Evolutionary conservation across 2,113 vertebrate species (phyloP).

Genomic region (Sinosuthora webbiana): DNA sequence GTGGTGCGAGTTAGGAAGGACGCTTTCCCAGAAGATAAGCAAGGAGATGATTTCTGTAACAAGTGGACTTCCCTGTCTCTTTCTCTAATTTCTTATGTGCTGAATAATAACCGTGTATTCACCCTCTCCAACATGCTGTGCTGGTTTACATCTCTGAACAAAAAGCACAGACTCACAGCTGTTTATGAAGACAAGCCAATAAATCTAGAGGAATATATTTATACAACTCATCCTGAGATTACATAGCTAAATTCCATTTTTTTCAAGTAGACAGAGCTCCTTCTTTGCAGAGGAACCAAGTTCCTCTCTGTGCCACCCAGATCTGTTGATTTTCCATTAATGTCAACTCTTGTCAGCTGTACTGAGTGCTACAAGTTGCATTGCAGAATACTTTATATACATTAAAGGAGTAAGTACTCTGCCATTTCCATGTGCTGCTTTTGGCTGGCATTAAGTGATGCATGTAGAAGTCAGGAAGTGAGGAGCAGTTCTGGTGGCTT

Average conservation of each 20-base stretch:
- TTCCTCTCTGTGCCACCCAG: neutral
- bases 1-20: neutral
- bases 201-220: slow-evolving; percentile 35
- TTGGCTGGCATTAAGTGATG: neutral
- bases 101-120: neutral
- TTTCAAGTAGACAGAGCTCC: slow-evolving; percentile 7
- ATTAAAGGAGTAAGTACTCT: neutral
- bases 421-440: neutral
- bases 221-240: neutral
- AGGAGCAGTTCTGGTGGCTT: neutral
- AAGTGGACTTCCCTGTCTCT: neutral
- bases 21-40: neutral
- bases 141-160: slow-evolving; percentile 31
- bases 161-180: slow-evolving; percentile 30
- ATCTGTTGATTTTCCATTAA: slow-evolving; percentile 39
- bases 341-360: neutral
- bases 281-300: neutral
- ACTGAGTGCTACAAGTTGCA: neutral
- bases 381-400: neutral
- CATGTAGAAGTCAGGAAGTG: neutral
- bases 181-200: slow-evolving; percentile 37
- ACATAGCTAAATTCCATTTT: neutral
- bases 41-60: neutral
- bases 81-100: neutral
- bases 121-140: neutral